phyloP scores from a whole-genome alignment of 2,113 vertebrate species.

The Lophochroa leadbeateri region DNA sequence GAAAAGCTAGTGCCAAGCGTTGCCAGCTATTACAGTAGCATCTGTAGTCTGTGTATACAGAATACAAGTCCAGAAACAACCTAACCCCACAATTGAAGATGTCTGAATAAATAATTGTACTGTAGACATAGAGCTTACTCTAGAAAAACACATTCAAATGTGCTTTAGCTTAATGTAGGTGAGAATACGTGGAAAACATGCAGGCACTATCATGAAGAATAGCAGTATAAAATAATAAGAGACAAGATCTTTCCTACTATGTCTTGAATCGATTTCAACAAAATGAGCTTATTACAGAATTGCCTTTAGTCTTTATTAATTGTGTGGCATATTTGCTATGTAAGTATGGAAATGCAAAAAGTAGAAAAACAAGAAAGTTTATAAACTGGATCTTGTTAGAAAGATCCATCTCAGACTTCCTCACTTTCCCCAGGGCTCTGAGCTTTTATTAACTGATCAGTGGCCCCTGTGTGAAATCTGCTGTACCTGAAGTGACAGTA shows the following conservation, averaged over 20 bases:
- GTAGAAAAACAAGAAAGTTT: neutral
- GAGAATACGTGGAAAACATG: neutral
- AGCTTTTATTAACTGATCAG: neutral
- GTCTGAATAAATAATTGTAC: neutral
- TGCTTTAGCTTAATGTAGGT: neutral
- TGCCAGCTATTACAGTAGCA: neutral
- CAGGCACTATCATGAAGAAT: neutral
- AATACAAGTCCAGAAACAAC: neutral
- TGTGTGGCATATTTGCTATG: neutral
- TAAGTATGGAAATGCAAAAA: neutral
- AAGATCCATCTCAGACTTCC: neutral
- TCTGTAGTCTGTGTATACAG: neutral
- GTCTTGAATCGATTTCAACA: neutral
- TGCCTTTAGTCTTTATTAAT: neutral
- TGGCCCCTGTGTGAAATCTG: neutral
- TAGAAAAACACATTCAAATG: neutral
- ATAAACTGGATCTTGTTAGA: neutral
- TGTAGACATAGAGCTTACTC: fast-evolving
- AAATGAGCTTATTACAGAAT: neutral
- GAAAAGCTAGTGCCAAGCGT: neutral
- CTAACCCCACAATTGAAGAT: neutral
- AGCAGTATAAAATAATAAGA: neutral
- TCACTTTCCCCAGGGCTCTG: neutral
- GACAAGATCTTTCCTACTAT: neutral
- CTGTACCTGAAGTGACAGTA: neutral